phyloP scores from a whole-genome alignment of 2,888 invertebrate genomes.

The Icerya purchasi region DNA sequence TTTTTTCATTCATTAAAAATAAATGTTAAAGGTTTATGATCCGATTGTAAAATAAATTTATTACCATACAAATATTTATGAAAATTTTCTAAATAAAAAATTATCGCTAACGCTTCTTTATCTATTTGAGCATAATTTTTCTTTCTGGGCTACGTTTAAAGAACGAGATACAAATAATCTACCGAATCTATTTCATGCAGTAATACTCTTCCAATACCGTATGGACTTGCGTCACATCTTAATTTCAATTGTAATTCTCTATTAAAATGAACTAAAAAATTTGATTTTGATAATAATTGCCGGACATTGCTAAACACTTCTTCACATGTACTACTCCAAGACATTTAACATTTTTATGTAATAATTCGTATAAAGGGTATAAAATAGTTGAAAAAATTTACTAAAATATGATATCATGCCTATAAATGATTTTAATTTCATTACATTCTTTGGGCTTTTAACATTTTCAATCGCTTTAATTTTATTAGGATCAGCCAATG shows the following conservation, averaged over 20 bases:
- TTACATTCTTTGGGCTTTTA: not conserved
- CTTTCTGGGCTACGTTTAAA: no score
- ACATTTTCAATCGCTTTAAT: no score
- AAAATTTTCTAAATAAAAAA: constrained; percentile 5
- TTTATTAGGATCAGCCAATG: no score
- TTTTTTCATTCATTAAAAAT: no score
- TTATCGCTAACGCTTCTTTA: constrained; percentile 12
- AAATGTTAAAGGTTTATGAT: constrained; percentile 10
- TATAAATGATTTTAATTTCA: constrained; percentile 18
- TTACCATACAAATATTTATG: constrained; percentile 6
- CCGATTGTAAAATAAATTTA: constrained; percentile 6
- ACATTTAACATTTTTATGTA: constrained; percentile 2
- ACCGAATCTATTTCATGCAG: not conserved
- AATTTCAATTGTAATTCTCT: constrained; percentile 1
- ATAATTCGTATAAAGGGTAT: constrained; percentile 7
- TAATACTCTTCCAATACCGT: constrained; percentile 4
- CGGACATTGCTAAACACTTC: no score
- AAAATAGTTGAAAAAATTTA: constrained; percentile 19
- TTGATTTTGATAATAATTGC: constrained; percentile 7
- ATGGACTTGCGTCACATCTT: not conserved
- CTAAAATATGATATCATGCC: constrained; percentile 22
- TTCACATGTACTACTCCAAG: constrained; percentile 4
- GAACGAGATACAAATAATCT: no score
- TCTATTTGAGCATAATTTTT: constrained; percentile 8
- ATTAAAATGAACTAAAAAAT: constrained; percentile 6